Evolutionary conservation across 2,888 invertebrate genomes (phyloP).

Genomic region (Hetaerina titia): DNA sequence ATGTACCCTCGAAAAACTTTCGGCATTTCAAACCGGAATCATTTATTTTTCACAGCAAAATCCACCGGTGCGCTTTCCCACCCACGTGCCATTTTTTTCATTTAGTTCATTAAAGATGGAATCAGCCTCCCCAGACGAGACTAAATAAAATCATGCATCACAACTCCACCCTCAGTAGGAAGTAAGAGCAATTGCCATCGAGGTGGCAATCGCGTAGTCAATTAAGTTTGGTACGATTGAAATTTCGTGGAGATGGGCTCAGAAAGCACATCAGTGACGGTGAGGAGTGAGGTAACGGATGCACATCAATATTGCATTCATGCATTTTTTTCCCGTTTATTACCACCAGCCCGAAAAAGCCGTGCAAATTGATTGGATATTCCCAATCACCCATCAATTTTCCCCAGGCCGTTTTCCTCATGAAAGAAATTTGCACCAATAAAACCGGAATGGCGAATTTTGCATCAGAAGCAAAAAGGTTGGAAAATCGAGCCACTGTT

Average conservation of each 20-base stretch:
- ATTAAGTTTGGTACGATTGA: not conserved
- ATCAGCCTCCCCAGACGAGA: not conserved
- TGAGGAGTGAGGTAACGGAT: not conserved
- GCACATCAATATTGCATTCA: not conserved
- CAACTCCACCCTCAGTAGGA: not conserved
- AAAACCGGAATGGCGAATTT: not conserved
- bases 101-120: not conserved
- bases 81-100: too few species aligned
- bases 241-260: not conserved
- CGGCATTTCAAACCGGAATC: too few species aligned
- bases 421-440: not conserved
- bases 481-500: not conserved
- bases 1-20: too few species aligned
- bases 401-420: not conserved
- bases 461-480: not conserved
- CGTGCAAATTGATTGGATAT: constrained; percentile 17
- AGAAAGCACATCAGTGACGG: not conserved
- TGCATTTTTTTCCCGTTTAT: not conserved
- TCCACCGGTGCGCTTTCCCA: too few species aligned
- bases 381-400: not conserved
- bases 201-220: not conserved
- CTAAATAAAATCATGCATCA: not conserved
- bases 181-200: not conserved
- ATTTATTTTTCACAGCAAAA: too few species aligned
- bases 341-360: not conserved